Evolutionary conservation across 2,888 invertebrate genomes (phyloP), one percentile per base, ranked within the genome.

Genomic region (Tanytarsus gracilentus): DNA sequence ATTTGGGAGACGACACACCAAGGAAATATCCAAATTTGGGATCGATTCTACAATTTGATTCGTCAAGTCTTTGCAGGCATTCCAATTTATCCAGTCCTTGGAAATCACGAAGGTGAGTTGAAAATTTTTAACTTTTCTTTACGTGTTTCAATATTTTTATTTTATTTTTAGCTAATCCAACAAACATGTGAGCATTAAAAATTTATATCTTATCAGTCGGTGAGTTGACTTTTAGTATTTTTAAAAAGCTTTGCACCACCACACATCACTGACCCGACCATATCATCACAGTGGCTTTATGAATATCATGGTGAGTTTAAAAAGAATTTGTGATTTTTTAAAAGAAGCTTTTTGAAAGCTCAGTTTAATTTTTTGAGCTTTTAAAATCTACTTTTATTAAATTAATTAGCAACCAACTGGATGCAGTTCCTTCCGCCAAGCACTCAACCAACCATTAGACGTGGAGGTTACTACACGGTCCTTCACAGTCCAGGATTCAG

Each of bases 1-100:
- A 79, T 90, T n/a, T 96, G 95, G 94, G 82, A 83, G 65, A 93
- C 93, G 2, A 80, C 83, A 0, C 73, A 77, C 27, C 75, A 78
- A 50, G 74, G 78, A 63, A 90, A 90, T 66, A 72, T 76, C 1
- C 71, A 77, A 1, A 77, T 79, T 64, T 78, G 88, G 53, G 68
- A 69, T 5, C 75, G 78, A 64, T 71, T 81, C 7, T 77, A 79
- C 44, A 67, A 74, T 1, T 75, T 78, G 65, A 68, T 86, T 40
- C 72, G 74, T 36, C 68, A 71, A 16, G 72, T 71, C 2, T 88
- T 92, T 64, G 81, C 77, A 0, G 67, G 79, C 40, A 79, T 78
- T n/a, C 76, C 78, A 0, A 78, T 90, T 1, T 81, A 80, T 68
- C 82, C 87, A 18, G 78, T 82, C 9, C 72, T 90, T 62, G 92